Evolutionary conservation across 2,888 invertebrate species (phyloP), one percentile per base, ranked within the genome.

Genomic region (Melitaea athalia): DNA sequence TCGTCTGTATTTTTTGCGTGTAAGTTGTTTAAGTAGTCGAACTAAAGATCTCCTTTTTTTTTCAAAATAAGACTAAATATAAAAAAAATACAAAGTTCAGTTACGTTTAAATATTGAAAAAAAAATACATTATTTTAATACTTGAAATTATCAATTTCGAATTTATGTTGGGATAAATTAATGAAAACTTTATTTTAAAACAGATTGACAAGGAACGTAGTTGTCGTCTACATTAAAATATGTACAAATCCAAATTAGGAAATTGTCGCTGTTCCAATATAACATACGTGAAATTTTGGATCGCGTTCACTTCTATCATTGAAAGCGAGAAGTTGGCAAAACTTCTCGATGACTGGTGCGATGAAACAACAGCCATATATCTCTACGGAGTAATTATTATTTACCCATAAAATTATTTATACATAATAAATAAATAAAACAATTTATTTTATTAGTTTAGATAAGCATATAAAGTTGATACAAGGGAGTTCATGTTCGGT

Each of bases 221-320:
- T 15, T 11, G n/a, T 15, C 38, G 57, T 11, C 10, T 57, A 42
- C 11, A 49, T 12, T 17, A 33, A n/a, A 53, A 47, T 47, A 47
- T 63, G 45, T 50, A 12, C 52, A 64, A 50, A 70, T 68, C 70
- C 70, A 68, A 68, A 68, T 66, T 66, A 66, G 66, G 70, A 68
- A 68, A 68, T 72, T 68, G 70, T 70, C 52, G 59, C 65, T 11
- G 65, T 64, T 70, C 63, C 70, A 72, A 72, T 53, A 65, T 68
- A 60, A 63, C 57, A 57, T 59, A 59, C 61, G 60, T 63, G 63
- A 61, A 70, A 62, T 70, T 63, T 72, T 72, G 68, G 70, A 68
- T 57, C 61, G 68, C 59, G 57, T 68, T 68, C 64, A 38, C 65
- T 67, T 61, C 59, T 70, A 65, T 68, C 63, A 68, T 64, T 65